These are phyloP conservation scores for Sycophila sp. DNA, from an alignment of 1,140 invertebrate species.

Conservation along the genomic window DNA sequence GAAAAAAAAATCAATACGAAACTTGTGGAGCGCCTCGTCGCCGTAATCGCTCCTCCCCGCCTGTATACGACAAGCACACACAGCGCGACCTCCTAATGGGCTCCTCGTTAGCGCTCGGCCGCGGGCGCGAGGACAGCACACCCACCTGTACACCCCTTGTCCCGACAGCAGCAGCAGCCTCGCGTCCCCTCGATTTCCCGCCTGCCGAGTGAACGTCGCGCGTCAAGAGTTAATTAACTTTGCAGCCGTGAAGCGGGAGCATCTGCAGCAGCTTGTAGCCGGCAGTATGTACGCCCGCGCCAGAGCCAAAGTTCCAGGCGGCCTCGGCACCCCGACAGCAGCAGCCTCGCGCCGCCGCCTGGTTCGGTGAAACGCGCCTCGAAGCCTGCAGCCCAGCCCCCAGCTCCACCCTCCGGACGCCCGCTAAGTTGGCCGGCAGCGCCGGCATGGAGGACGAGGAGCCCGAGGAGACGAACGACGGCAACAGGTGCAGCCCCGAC, in stretches of 20 bases:
- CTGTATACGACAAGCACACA: too few species aligned
- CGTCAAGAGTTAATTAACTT: slow-evolving; percentile 27
- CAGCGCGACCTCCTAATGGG: not conserved
- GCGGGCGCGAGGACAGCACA: too few species aligned
- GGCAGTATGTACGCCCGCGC: not conserved
- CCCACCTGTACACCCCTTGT: too few species aligned
- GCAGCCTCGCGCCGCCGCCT: not conserved
- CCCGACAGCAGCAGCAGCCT: not conserved
- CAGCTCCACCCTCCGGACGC: not conserved
- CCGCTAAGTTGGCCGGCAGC: not conserved
- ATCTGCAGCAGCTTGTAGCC: not conserved
- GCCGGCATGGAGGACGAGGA: slow-evolving; percentile 58
- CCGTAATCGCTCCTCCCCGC: too few species aligned
- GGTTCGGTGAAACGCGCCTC: slow-evolving; percentile 19
- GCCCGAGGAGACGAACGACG: slow-evolving; percentile 49
- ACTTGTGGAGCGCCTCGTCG: too few species aligned
- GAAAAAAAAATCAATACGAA: too few species aligned
- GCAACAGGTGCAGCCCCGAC: slow-evolving; percentile 28
- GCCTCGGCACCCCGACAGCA: not conserved
- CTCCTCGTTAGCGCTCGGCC: not conserved
- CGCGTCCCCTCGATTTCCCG: too few species aligned
- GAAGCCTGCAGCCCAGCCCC: not conserved
- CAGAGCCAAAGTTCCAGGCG: not conserved
- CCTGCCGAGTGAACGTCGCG: not conserved
- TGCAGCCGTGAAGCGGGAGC: not conserved